These are phyloP conservation scores for Epiblema foenella DNA, from an alignment of 2,888 invertebrate species.

Conservation along the genomic window DNA sequence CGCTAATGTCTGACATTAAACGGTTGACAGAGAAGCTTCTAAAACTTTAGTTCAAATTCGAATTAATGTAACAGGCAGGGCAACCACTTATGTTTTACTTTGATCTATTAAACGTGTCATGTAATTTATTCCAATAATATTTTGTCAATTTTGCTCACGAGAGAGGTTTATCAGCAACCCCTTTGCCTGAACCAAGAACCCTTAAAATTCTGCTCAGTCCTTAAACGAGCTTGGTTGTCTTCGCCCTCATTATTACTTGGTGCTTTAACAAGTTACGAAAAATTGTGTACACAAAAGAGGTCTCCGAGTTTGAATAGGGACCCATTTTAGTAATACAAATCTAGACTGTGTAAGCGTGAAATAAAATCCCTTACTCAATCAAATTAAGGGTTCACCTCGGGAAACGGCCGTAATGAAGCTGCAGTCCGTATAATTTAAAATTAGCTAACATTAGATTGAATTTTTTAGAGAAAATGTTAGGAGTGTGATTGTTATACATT, in stretches of 20 bases:
- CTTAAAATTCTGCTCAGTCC: conserved; percentile 26
- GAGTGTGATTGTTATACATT: no score
- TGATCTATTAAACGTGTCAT: not conserved
- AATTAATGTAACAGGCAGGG: not conserved
- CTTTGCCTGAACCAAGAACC: conserved; percentile 27
- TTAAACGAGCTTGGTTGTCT: conserved; percentile 6
- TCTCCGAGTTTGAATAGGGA: not conserved
- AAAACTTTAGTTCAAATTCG: not conserved
- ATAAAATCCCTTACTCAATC: not conserved
- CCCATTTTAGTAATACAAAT: not conserved
- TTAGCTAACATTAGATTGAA: not conserved
- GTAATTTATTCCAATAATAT: not conserved
- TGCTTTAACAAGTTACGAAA: conserved; percentile 11
- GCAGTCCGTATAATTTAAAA: not conserved
- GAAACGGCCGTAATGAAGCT: conserved; percentile 6
- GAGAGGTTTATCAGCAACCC: conserved; percentile 10
- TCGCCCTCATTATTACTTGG: conserved; percentile 33
- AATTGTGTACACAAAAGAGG: conserved; percentile 9
- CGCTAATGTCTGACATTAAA: not conserved
- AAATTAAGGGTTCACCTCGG: not conserved
- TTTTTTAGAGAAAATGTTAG: not conserved
- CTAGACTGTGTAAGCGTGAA: conserved; percentile 4
- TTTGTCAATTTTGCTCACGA: conserved; percentile 14
- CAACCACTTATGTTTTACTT: not conserved
- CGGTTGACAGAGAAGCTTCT: not conserved